Base-by-base conservation (phyloP, 2,113 vertebrate species). In the Hoplias malabaricus region DNA sequence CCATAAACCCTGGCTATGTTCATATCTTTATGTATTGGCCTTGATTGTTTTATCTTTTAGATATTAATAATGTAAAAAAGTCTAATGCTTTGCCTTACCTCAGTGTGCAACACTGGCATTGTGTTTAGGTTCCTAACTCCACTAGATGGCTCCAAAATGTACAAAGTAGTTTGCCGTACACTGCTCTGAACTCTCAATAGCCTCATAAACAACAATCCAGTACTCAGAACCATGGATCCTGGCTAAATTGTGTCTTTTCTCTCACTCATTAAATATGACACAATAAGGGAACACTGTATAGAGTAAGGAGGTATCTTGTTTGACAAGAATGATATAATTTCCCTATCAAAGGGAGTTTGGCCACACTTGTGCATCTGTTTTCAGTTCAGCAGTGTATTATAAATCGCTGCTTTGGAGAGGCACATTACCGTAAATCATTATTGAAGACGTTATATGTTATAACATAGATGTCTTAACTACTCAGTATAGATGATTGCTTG, bases 131-230 rank as follows among this genome's bases (percentile, higher is more conserved):
- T 11, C 29, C n/a, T 21, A 33, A 79, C 59, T 81, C 91, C 90
- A 91, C 91, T 89, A 92, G 90, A 83, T 92, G 91, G 91, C 90
- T 91, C 86, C 89, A 91, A 80, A 83, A 82, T 54, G 67, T 75
- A 40, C 43, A 69, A 74, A 57, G 23, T 68, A 61, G 23, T 56
- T 8, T 29, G 21, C n/a, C 57, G 40, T 54, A 72, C 33, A 29
- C n/a, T 31, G 38, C 38, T 31, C 29, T 10, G 29, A 31, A 33
- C 27, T 25, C 23, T 27, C n/a, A n/a, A n/a, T n/a, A n/a, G 57
- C 23, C 13, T 31, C 29, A 57, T 16, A 61, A 61, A 61, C 54
- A 57, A 12, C 23, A 27, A 29, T 2, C 27, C 1, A 5, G 13
- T 29, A 33, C 29, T 14, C 13, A 14, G 5, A 4, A 1, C 48